Conservation (phyloP, 92 coral and sea anemone species). For the Epizoanthus fatuus region DNA sequence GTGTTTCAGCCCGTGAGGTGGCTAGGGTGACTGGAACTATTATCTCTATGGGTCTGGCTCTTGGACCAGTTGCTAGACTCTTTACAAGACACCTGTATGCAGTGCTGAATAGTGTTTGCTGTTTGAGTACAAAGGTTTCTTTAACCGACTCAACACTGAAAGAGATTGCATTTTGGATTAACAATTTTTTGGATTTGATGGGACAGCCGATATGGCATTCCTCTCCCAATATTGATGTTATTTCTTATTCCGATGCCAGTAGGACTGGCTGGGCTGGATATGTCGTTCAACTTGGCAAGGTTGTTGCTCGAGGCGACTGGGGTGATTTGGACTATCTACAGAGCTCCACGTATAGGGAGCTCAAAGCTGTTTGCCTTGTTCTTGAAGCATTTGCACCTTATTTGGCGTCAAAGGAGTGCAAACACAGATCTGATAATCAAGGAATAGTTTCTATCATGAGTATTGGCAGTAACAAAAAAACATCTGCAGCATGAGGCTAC, state of each 20-base stretch:
- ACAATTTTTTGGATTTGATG: conserved; percentile 42
- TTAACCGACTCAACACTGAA: conserved; percentile 38
- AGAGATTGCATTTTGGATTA: conserved; percentile 67
- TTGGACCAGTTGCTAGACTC: conserved; percentile 74
- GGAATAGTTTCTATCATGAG: conserved; percentile 50
- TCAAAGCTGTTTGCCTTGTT: conserved; percentile 55
- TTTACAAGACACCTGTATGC: conserved; percentile 66
- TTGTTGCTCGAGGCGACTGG: conserved; percentile 46
- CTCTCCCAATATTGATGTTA: conserved; percentile 61
- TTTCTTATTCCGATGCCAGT: conserved; percentile 64
- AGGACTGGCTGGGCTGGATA: conserved; percentile 44
- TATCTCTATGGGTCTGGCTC: conserved; percentile 68
- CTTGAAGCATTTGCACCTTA: conserved; percentile 59
- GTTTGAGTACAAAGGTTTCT: conserved; percentile 39
- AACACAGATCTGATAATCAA: conserved; percentile 71
- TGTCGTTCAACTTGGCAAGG: conserved; percentile 21
- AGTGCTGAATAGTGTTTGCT: conserved; percentile 36
- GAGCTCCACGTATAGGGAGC: conserved; percentile 53
- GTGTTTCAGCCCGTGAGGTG: conserved; percentile 39
- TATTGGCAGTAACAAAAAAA: conserved; percentile 54
- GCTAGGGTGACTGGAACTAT: conserved; percentile 68
- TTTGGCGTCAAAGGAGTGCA: conserved; percentile 69
- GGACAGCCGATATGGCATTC: conserved; percentile 64
- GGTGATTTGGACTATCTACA: conserved; percentile 11
- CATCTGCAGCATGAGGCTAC: conserved; percentile 56